phyloP scores from a whole-genome alignment of 2,888 invertebrate species.

The Standfussiana lucernea region DNA sequence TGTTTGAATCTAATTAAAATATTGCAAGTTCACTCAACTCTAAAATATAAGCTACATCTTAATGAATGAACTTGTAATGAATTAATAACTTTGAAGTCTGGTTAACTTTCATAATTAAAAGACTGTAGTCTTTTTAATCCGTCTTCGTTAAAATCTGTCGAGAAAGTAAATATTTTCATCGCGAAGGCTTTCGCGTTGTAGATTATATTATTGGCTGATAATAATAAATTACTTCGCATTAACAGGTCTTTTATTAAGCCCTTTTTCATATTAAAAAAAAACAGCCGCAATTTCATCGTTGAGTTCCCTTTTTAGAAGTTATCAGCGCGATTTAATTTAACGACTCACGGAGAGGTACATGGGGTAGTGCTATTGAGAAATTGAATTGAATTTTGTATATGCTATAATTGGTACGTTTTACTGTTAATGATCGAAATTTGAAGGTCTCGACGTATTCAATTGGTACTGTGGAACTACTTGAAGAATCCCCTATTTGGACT shows the following conservation, averaged over 20 bases:
- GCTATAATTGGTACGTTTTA: background rate
- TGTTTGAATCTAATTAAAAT: constrained; percentile 72
- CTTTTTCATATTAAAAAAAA: constrained; percentile 31
- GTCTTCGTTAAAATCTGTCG: constrained; percentile 68
- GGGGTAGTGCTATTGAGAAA: constrained; percentile 23
- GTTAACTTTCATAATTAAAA: constrained; percentile 70
- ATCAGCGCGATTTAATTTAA: constrained; percentile 60
- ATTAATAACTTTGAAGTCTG: constrained; percentile 74
- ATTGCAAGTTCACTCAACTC: constrained; percentile 69
- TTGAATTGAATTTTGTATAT: constrained; percentile 19
- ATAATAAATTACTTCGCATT: constrained; percentile 41
- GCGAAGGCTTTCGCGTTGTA: constrained; percentile 18
- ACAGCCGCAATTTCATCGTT: constrained; percentile 39
- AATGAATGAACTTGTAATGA: constrained; percentile 79
- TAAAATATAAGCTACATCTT: constrained; percentile 74
- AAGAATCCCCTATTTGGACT: constrained; percentile 31
- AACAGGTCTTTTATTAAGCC: constrained; percentile 26
- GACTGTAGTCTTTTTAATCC: constrained; percentile 71
- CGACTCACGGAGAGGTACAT: constrained; percentile 12
- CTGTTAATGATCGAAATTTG: background rate
- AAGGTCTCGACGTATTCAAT: constrained; percentile 15
- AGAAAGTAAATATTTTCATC: constrained; percentile 69
- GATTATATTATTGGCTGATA: constrained; percentile 26
- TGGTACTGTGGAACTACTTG: constrained; percentile 8
- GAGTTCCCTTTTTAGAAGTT: constrained; percentile 36